Percentiles rank a stretch among this genome's conserved stretches.
phyloP scores from a whole-genome alignment of 2,113 vertebrate genomes.

The Chrysemys picta region DNA sequence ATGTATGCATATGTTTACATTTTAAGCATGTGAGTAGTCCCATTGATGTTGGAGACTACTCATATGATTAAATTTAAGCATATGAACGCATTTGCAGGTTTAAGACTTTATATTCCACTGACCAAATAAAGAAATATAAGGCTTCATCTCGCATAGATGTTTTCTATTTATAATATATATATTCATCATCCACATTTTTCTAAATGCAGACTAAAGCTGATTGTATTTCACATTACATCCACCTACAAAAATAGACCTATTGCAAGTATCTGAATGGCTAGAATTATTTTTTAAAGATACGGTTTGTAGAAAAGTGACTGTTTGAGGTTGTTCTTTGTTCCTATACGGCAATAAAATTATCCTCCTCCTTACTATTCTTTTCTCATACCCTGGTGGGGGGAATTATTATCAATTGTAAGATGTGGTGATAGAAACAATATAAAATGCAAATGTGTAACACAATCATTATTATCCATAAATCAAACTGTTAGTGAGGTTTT shows the following conservation, averaged over 20 bases:
- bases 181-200: constrained; percentile 1
- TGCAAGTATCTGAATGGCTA: neutral
- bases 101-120: neutral
- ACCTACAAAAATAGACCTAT: neutral
- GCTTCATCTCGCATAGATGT: neutral
- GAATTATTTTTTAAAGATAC: constrained; percentile 11
- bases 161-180: neutral
- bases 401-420: constrained; percentile 29
- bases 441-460: neutral
- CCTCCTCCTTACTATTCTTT: constrained; percentile 20
- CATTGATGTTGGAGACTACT: neutral
- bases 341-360: constrained; percentile 10
- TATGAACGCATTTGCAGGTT: neutral
- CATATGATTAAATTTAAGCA: neutral
- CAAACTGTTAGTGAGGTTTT: neutral
- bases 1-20: neutral
- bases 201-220: neutral
- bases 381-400: neutral
- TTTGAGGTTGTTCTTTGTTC: neutral
- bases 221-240: neutral
- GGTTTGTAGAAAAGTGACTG: neutral
- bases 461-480: constrained; percentile 42
- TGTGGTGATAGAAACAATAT: constrained; percentile 21
- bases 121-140: neutral
- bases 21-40: neutral